A percentile compares a stretch with the other conserved stretches of the same genome.
Conservation (phyloP, 1,140 invertebrate species). For the Bombus impatiens region DNA sequence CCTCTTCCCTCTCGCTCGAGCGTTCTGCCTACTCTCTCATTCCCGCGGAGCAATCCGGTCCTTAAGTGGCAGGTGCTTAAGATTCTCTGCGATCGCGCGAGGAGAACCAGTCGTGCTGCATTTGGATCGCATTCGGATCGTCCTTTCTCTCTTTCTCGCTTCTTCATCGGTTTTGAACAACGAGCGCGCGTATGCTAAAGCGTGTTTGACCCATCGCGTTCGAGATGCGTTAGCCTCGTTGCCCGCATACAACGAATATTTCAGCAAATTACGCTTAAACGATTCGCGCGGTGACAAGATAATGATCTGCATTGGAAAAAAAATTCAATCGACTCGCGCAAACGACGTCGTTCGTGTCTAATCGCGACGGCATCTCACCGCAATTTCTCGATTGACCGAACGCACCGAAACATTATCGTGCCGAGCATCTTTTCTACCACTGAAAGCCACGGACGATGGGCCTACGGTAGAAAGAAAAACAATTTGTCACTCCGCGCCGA, state of each 20-base stretch:
- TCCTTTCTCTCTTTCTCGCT: conserved; percentile 19
- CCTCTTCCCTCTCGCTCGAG: conserved; percentile 1
- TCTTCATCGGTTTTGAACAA: conserved; percentile 29
- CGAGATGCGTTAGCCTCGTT: neutral
- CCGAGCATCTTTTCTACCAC: conserved; percentile 13
- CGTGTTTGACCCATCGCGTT: conserved; percentile 13
- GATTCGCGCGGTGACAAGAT: conserved; percentile 44
- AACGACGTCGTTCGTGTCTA: conserved; percentile 18
- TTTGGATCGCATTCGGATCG: conserved; percentile 56
- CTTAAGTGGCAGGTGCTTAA: conserved; percentile 76
- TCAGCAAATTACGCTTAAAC: conserved; percentile 30
- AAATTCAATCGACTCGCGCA: conserved; percentile 23
- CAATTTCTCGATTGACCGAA: conserved; percentile 11
- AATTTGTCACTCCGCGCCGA: conserved; percentile 58
- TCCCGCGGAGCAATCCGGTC: conserved; percentile 67
- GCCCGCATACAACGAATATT: conserved; percentile 6
- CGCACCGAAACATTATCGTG: conserved; percentile 37
- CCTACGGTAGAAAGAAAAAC: conserved; percentile 44
- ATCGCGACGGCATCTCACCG: conserved; percentile 4
- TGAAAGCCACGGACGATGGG: neutral
- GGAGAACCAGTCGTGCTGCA: conserved; percentile 73
- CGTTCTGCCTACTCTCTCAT: conserved; percentile 53
- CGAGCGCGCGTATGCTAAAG: conserved; percentile 40
- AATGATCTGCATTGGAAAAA: conserved; percentile 22
- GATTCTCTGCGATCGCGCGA: conserved; percentile 70